Conservation (phyloP, 2,113 vertebrate species). For the Suricata suricatta region DNA sequence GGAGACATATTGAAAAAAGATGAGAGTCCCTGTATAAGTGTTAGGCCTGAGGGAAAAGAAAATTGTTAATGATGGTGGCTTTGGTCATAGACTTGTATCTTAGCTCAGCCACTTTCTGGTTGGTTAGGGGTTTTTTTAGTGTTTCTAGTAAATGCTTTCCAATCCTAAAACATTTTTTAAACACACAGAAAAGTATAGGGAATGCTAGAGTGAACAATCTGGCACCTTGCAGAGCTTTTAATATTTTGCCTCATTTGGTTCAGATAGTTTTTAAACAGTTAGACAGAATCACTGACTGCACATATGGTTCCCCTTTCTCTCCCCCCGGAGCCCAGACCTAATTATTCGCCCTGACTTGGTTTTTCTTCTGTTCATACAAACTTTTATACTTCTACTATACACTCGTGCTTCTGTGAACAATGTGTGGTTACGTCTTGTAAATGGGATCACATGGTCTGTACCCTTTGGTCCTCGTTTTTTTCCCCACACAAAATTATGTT, state of each 20-base stretch:
- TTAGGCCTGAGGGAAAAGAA: not conserved
- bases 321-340: not conserved
- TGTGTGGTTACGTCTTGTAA: not conserved
- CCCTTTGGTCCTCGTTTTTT: not conserved
- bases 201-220: not conserved
- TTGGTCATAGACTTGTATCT: not conserved
- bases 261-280: not conserved
- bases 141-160: not conserved
- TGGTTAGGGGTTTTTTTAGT: not conserved
- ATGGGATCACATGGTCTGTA: fast-evolving
- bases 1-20: not conserved
- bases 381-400: not conserved
- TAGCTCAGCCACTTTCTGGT: not conserved
- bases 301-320: fast-evolving
- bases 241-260: no score
- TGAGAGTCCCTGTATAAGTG: not conserved
- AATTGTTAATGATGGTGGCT: not conserved
- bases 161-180: not conserved
- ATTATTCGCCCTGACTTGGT: no score
- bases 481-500: not conserved
- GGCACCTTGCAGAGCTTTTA: not conserved
- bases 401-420: not conserved
- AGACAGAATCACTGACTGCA: not conserved
- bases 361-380: not conserved
- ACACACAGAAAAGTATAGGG: not conserved